Percentiles rank a stretch among this genome's conserved stretches.
Evolutionary conservation across 1,140 invertebrate genomes (phyloP).

Genomic region (Centruroides sculpturatus): DNA sequence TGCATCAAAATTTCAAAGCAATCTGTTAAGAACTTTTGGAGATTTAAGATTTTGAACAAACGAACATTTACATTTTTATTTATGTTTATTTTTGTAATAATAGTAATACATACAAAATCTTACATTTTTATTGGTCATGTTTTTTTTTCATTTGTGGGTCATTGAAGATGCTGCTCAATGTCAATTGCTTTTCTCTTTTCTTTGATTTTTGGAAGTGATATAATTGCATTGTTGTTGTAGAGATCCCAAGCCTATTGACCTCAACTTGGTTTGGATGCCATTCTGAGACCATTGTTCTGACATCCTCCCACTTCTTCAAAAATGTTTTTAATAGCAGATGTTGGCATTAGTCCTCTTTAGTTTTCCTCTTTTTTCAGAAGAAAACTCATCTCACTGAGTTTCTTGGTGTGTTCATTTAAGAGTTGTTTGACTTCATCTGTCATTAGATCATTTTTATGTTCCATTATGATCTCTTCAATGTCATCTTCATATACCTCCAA

Average conservation of each 20-base stretch:
- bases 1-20: no score
- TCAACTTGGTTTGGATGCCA: neutral
- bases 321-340: neutral
- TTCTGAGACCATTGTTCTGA: neutral
- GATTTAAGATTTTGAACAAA: no score
- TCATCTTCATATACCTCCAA: conserved; percentile 5
- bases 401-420: neutral
- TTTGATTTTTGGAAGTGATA: neutral
- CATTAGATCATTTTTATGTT: conserved; percentile 4
- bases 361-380: neutral
- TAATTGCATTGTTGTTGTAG: neutral
- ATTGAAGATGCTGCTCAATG: neutral
- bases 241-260: neutral
- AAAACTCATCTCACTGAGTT: neutral
- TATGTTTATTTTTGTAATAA: no score
- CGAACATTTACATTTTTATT: no score
- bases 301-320: neutral
- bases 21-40: no score
- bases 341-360: neutral
- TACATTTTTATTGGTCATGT: neutral
- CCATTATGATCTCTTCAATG: neutral
- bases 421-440: neutral
- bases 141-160: neutral
- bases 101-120: neutral
- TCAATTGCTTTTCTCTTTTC: neutral